phyloP scores from a whole-genome alignment of 2,113 vertebrate genomes.

The Platichthys flesus region DNA sequence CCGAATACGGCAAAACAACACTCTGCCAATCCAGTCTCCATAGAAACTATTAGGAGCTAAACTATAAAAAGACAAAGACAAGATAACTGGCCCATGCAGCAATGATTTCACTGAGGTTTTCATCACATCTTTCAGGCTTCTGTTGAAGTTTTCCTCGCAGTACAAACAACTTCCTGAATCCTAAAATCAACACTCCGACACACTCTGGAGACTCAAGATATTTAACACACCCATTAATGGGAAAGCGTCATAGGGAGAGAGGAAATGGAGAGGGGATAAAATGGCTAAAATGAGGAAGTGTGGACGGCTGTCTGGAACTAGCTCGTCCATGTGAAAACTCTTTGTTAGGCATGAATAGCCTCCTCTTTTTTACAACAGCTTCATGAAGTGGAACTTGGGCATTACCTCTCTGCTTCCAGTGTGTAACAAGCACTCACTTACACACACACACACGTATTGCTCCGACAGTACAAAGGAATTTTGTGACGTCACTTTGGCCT shows the following conservation, averaged over 20 bases:
- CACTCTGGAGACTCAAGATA: constrained; percentile 8
- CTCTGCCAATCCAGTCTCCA: constrained; percentile 60
- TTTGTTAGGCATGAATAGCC: background rate
- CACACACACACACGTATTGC: no score
- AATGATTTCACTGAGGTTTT: constrained; percentile 37
- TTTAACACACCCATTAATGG: constrained; percentile 10
- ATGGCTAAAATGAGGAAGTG: constrained; percentile 43
- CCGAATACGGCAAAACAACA: constrained; percentile 51
- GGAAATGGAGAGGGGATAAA: constrained; percentile 28
- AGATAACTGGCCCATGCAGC: constrained; percentile 23
- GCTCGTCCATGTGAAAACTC: background rate
- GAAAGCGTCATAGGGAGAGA: background rate
- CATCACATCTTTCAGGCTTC: constrained; percentile 17
- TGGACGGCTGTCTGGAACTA: no score
- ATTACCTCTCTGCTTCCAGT: background rate
- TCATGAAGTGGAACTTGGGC: background rate
- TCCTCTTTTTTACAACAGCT: background rate
- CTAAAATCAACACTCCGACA: background rate
- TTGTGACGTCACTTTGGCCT: constrained; percentile 8
- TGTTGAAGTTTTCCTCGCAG: constrained; percentile 19
- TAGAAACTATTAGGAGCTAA: constrained; percentile 65
- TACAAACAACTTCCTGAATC: constrained; percentile 1
- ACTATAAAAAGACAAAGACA: constrained; percentile 56
- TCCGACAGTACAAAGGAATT: background rate
- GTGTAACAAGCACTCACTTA: background rate